Base-by-base conservation (phyloP, 2,113 vertebrate genomes). In the Brachyhypopomus occidentalis region DNA sequence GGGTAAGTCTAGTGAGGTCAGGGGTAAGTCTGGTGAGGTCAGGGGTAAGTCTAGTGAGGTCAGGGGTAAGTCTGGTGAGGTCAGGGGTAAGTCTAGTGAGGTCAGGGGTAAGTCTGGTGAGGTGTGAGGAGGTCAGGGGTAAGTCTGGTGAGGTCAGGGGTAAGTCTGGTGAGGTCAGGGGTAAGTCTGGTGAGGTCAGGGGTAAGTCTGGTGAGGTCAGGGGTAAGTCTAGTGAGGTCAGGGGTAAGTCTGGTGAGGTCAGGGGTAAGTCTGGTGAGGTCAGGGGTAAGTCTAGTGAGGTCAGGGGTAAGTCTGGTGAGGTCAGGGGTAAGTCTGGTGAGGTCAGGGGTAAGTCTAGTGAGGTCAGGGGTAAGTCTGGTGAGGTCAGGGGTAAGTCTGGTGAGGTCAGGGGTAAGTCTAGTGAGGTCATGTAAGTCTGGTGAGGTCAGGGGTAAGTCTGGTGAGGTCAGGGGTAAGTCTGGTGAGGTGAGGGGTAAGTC, bases 331-430 rank as follows among this genome's bases (percentile, higher is more conserved):
- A 83, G 75, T 59, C 41, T 17, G 64, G 73, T 22, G 45, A 11
- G 23, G 84, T 83, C 62, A 72, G 55, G 74, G 38, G 69, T 73
- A 83, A 83, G 75, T 59, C 41, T 17, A 58, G 73, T 84, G 75
- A 81, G 77, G 84, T 83, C 78, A 86, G 45, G 63, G 74, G 70
- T 77, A 83, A 83, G 75, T 59, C 41, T 17, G 64, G 73, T 84
- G 75, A 81, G 77, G 84, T 83, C 78, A 86, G 45, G 63, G 74
- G 70, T 77, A 83, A 83, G 75, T 59, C 41, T 17, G 64, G 73
- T 84, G 75, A 81, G 77, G 84, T 83, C 78, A 86, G 45, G 63
- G 74, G 70, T 77, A 83, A 83, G 75, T 59, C 41, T 17, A n/a
- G n/a, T n/a, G n/a, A n/a, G n/a, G n/a, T n/a, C n/a, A n/a, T n/a